Evolutionary conservation across 2,797 vertebrate genomes (phyloP).

Genomic region (Epinephelus malabaricus): DNA sequence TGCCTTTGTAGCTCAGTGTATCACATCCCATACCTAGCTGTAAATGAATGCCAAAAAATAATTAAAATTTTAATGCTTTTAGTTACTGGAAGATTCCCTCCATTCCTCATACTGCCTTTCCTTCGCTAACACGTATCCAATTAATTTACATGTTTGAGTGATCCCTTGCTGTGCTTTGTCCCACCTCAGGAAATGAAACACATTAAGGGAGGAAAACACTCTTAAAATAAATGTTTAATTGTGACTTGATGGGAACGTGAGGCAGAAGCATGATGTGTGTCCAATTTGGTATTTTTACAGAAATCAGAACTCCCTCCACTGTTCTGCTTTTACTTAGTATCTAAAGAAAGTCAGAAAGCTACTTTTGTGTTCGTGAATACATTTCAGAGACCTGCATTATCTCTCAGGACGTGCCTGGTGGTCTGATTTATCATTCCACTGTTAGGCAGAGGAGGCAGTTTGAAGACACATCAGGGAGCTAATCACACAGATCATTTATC

Average conservation of each 20-base stretch:
- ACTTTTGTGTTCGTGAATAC: not conserved
- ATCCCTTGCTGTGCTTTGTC: not conserved
- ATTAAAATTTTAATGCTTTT: not conserved
- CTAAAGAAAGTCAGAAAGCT: constrained; percentile 7
- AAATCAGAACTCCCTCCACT: not conserved
- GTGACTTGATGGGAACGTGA: not conserved
- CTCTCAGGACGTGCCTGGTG: not conserved
- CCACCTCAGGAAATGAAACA: not conserved
- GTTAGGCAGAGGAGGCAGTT: not conserved
- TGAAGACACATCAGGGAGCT: constrained; percentile 31
- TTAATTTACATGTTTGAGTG: not conserved
- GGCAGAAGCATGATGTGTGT: not conserved
- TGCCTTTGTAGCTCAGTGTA: constrained; percentile 7
- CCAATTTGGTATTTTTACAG: not conserved
- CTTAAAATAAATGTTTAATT: not conserved
- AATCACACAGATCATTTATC: constrained; percentile 44
- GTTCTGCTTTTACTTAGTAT: not conserved
- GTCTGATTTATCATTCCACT: not conserved
- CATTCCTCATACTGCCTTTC: not conserved
- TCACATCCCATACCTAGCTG: not conserved
- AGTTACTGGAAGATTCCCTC: not conserved
- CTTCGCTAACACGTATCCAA: not conserved
- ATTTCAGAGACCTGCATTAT: constrained; percentile 4
- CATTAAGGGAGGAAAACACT: not conserved
- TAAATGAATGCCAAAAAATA: not conserved